Conservation (phyloP, 2,888 invertebrate genomes). For the Tolmerus cingulatus region DNA sequence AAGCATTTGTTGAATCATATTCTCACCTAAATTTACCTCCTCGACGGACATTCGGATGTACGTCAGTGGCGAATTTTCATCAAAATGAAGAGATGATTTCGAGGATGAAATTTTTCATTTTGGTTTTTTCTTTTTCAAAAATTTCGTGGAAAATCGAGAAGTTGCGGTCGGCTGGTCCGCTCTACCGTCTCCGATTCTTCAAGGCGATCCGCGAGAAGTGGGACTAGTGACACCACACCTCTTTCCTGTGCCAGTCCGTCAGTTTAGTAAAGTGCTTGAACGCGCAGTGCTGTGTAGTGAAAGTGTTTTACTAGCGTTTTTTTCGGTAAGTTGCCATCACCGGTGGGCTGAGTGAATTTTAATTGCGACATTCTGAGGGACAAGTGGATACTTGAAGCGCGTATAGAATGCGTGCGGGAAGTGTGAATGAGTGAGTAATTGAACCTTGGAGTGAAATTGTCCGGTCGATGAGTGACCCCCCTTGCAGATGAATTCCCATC, state of each 20-base stretch:
- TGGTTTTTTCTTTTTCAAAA: not conserved
- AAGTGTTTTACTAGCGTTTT: slow-evolving; percentile 50
- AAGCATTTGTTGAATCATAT: not conserved
- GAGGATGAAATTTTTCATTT: not conserved
- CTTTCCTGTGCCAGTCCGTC: slow-evolving; percentile 31
- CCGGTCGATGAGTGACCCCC: not conserved
- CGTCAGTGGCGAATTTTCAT: slow-evolving; percentile 26
- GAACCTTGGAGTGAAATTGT: not conserved
- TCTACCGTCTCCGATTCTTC: not conserved
- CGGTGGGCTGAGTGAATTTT: slow-evolving; percentile 1
- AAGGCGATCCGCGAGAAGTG: slow-evolving; percentile 39
- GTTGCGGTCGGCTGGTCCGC: not conserved
- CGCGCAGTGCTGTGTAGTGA: slow-evolving; percentile 52
- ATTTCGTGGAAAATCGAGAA: slow-evolving; percentile 25
- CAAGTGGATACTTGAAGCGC: not conserved
- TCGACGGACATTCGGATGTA: not conserved
- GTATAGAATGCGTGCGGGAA: not conserved
- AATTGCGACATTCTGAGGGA: not conserved
- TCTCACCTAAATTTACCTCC: slow-evolving; percentile 10
- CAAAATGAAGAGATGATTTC: not conserved
- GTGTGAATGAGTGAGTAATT: not conserved
- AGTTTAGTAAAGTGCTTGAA: slow-evolving; percentile 53
- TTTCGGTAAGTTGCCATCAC: slow-evolving; percentile 45
- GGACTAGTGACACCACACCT: slow-evolving; percentile 46
- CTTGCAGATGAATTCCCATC: not conserved